These are phyloP conservation scores for Bombus pascuorum DNA, from an alignment of 1,140 invertebrate genomes.

Conservation along the genomic window DNA sequence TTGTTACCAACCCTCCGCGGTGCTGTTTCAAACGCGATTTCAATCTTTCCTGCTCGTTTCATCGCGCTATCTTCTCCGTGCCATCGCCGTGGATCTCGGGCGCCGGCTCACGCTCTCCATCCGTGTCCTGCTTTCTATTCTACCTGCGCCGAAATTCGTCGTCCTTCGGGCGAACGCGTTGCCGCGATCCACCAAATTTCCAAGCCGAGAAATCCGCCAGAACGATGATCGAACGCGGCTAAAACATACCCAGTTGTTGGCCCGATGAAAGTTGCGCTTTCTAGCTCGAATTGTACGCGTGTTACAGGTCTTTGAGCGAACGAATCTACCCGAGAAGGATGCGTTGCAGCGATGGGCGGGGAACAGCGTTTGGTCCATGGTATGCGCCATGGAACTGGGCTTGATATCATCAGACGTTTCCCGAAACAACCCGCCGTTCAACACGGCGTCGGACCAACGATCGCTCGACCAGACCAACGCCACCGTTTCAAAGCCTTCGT, in stretches of 20 bases:
- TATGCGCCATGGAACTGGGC: conserved; percentile 60
- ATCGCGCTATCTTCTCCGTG: neutral
- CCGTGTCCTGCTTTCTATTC: neutral
- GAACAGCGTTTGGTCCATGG: conserved; percentile 56
- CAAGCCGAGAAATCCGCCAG: no score
- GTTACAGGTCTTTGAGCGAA: neutral
- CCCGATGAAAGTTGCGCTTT: no score
- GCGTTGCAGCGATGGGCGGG: conserved; percentile 36
- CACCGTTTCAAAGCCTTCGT: neutral
- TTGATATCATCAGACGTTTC: conserved; percentile 22
- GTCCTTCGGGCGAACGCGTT: no score
- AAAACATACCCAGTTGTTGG: no score
- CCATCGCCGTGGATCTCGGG: neutral
- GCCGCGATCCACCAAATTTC: no score
- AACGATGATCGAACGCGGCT: no score
- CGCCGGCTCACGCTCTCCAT: neutral
- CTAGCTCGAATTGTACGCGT: neutral
- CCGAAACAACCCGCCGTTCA: neutral
- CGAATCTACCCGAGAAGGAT: neutral
- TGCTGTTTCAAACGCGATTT: conserved; percentile 59
- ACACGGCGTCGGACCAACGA: neutral
- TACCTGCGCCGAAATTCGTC: no score
- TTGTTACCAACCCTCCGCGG: conserved; percentile 45
- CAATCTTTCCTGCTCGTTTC: conserved; percentile 30
- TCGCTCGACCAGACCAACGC: neutral